Evolutionary conservation across 2,888 invertebrate genomes (phyloP).

Genomic region (Cheilosia impressa): DNA sequence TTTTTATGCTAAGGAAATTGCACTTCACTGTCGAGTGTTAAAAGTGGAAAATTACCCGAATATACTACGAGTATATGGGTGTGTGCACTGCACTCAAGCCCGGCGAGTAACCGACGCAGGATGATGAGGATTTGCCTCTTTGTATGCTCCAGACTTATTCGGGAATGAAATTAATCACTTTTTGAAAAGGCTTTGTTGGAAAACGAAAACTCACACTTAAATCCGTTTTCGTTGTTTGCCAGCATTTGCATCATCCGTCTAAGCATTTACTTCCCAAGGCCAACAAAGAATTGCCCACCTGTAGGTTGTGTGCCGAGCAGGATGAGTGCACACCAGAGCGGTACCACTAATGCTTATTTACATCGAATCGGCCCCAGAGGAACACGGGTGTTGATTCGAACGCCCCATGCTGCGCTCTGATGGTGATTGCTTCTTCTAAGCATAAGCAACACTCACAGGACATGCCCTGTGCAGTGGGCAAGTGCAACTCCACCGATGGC

Average conservation of each 20-base stretch:
- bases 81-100: too few relatives aligned
- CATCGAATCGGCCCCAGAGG: conserved; percentile 33
- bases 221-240: conserved; percentile 1
- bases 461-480: background rate
- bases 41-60: conserved; percentile 28
- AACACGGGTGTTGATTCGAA: conserved; percentile 21
- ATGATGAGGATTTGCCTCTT: conserved; percentile 11
- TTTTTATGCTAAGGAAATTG: conserved; percentile 34
- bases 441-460: conserved; percentile 13
- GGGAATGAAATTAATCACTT: conserved; percentile 60
- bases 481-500: background rate
- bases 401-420: conserved; percentile 6
- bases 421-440: conserved; percentile 43
- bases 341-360: conserved; percentile 49
- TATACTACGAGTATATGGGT: background rate
- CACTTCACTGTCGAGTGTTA: conserved; percentile 23
- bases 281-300: conserved; percentile 42
- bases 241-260: conserved; percentile 24
- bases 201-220: conserved; percentile 22
- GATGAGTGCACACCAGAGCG: background rate
- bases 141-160: conserved; percentile 17
- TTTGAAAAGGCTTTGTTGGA: conserved; percentile 22
- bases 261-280: conserved; percentile 48
- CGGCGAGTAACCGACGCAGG: background rate
- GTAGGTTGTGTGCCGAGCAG: conserved; percentile 11